phyloP scores from a whole-genome alignment of 1,140 invertebrate genomes.

The Elysia chlorotica region DNA sequence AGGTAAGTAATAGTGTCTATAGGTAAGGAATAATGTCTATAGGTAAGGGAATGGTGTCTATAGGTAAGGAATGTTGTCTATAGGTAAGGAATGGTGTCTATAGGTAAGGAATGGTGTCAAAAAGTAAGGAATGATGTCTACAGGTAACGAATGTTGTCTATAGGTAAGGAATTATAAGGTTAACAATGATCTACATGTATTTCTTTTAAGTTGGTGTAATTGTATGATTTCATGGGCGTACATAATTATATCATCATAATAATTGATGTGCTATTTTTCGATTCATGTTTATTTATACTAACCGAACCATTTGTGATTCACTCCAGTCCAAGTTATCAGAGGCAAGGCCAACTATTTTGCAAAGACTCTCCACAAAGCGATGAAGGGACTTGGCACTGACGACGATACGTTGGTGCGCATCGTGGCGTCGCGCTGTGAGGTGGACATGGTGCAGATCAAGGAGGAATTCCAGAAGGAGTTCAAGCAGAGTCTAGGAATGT shows the following conservation, averaged over 20 bases:
- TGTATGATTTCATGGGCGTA: too few relatives aligned
- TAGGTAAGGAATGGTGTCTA: too few relatives aligned
- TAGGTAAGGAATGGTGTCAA: neutral
- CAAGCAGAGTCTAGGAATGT: conserved; percentile 59
- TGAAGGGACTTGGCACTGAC: conserved; percentile 62
- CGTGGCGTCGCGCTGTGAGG: conserved; percentile 57
- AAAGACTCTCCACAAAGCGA: conserved; percentile 49
- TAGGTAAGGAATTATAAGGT: conserved; percentile 64
- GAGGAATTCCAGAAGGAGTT: conserved; percentile 60
- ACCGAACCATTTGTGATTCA: neutral
- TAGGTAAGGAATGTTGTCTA: too few relatives aligned
- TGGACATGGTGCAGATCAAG: conserved; percentile 66
- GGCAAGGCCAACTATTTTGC: conserved; percentile 55
- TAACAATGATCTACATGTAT: too few relatives aligned
- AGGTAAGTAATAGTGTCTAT: too few relatives aligned
- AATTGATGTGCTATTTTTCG: too few relatives aligned
- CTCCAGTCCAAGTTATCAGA: conserved; percentile 54
- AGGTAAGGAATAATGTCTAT: conserved; percentile 55
- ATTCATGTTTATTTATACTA: too few relatives aligned
- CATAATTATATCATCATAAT: too few relatives aligned
- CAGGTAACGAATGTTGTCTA: conserved; percentile 57
- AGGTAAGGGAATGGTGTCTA: too few relatives aligned
- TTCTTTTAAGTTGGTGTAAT: too few relatives aligned
- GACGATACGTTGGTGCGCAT: conserved; percentile 63
- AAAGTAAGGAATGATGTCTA: neutral